Evolutionary conservation across 2,888 invertebrate genomes (phyloP).

Genomic region (Miltochrista miniata): DNA sequence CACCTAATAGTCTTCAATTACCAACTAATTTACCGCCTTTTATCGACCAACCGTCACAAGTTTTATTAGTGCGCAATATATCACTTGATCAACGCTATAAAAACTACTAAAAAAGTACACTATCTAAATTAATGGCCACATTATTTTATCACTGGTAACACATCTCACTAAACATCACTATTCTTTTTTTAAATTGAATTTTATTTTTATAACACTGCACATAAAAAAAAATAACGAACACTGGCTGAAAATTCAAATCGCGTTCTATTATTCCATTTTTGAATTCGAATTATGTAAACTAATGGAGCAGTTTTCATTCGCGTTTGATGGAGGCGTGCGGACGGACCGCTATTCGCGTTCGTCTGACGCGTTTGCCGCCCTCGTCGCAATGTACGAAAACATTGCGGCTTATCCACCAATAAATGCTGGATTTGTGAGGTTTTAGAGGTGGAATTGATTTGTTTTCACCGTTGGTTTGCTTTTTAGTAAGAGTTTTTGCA

Average conservation of each 20-base stretch:
- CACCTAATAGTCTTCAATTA: constrained; percentile 25
- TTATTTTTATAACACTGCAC: constrained; percentile 3
- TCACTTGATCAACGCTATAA: constrained; percentile 2
- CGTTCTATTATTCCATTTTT: constrained; percentile 22
- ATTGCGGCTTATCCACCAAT: constrained; percentile 28
- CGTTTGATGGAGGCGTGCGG: constrained; percentile 54
- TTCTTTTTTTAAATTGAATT: not conserved
- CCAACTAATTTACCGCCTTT: constrained; percentile 16
- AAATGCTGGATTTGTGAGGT: constrained; percentile 22
- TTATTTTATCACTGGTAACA: constrained; percentile 12
- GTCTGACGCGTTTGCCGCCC: constrained; percentile 64
- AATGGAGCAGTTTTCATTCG: constrained; percentile 24
- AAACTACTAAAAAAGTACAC: constrained; percentile 11
- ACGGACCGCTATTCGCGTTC: constrained; percentile 58
- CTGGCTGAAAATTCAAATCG: constrained; percentile 10
- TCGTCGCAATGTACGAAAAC: constrained; percentile 28
- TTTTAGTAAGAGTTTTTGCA: constrained; percentile 1
- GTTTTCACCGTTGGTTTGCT: constrained; percentile 13
- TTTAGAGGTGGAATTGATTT: constrained; percentile 18
- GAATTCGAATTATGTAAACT: constrained; percentile 27
- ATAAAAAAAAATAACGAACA: constrained; percentile 15
- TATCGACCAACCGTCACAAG: constrained; percentile 13
- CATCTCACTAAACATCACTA: constrained; percentile 3
- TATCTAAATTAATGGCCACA: constrained; percentile 19
- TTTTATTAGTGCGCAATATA: constrained; percentile 12